A percentile compares a stretch with the other conserved stretches of the same genome.
These are phyloP conservation scores for Ditylenchus weischeri DNA, from an alignment of 2,888 invertebrate genomes.

Conservation along the genomic window DNA sequence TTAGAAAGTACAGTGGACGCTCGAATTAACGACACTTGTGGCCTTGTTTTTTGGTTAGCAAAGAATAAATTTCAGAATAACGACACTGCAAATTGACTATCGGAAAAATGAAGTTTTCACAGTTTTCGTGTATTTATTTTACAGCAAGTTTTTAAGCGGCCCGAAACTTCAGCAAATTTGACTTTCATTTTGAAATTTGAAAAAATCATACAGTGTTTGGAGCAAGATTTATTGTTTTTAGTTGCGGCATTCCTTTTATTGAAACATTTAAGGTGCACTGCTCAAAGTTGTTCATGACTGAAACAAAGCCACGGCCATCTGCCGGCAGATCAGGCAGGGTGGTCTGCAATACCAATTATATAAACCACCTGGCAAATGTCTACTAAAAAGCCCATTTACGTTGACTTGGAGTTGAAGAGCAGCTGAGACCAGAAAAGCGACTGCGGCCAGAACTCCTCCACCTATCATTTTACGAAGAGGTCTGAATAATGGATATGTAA, in stretches of 20 bases:
- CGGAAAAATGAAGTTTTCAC: no score
- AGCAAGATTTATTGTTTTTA: no score
- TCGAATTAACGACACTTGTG: no score
- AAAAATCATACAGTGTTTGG: no score
- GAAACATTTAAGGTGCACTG: slow-evolving; percentile 19
- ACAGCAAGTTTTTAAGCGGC: no score
- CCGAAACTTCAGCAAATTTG: no score
- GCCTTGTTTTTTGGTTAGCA: no score
- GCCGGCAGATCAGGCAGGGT: slow-evolving; percentile 35
- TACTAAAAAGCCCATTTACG: slow-evolving; percentile 43
- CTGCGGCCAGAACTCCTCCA: slow-evolving; percentile 80
- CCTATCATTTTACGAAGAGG: slow-evolving; percentile 79
- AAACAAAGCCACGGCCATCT: slow-evolving; percentile 25
- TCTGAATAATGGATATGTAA: slow-evolving; percentile 29
- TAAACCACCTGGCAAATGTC: background rate
- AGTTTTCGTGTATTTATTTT: no score
- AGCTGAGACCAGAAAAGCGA: slow-evolving; percentile 82
- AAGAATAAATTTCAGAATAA: no score
- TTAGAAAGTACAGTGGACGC: no score
- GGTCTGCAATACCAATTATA: slow-evolving; percentile 20
- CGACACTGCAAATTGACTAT: no score
- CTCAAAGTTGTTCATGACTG: slow-evolving; percentile 27
- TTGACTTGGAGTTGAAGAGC: slow-evolving; percentile 64
- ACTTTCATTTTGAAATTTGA: no score
- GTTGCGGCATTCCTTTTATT: background rate